Evolutionary conservation across 1,140 invertebrate genomes (phyloP), one percentile per base, ranked within the genome.

Genomic region (Drosophila erecta): DNA sequence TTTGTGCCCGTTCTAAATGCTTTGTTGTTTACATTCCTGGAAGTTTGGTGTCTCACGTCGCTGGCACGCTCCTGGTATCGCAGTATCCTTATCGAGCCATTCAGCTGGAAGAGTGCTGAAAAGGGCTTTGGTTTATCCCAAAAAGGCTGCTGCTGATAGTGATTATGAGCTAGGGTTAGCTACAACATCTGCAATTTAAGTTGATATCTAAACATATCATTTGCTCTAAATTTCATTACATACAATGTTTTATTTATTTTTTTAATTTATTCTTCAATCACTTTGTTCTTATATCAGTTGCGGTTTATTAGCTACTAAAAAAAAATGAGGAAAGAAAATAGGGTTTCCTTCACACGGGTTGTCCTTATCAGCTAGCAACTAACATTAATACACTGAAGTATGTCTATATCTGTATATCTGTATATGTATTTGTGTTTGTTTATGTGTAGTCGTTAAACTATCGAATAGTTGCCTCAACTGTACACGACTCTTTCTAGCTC

Each of bases 11-110:
- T 53, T 74, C 79, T 79, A 89, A 87, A 84, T 83, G 79, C 84
- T 87, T 83, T 83, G 84, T 87, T 87, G 83, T 87, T 87, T 87
- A 83, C 84, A 87, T 87, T 87, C 79, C 81, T 66, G 67, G 57
- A 79, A 86, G 83, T 86, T 87, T 87, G 87, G 76, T 79, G 64
- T 87, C 83, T 78, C 83, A 86, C 83, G 81, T 86, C 60, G 50
- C 51, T 27, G 49, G 55, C 65, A 78, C 65, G 50, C 65, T 65
- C 57, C 40, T 40, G 27, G 33, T 47, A 33, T 15, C 14, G 15
- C 30, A 30, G 27, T 27, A 30, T 50, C 35, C 22, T 33, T 33
- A 4, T 2, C 22, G 37, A 66, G 8, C 66, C 71, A 64, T 76
- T 84, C 72, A 73, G 47, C 24, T 84, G 81, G 66, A 79, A 84